Conservation (phyloP, 2,888 invertebrate species). For the Ametastegia equiseti region DNA sequence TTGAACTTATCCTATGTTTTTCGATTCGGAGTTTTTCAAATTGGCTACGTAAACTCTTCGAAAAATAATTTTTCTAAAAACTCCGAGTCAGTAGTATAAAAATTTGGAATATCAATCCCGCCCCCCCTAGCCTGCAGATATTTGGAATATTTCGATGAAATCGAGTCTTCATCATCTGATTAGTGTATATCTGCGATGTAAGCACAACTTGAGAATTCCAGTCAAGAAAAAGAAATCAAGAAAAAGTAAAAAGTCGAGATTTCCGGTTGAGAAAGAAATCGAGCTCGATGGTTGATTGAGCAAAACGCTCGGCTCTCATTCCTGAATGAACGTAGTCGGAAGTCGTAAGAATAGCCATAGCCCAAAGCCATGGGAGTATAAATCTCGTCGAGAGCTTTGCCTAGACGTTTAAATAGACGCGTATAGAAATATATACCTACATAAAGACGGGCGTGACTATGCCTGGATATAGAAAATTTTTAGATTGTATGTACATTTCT, state of each 20-base stretch:
- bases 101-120: no score
- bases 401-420: background rate
- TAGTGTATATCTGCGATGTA: no score
- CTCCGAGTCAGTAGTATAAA: no score
- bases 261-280: background rate
- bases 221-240: background rate
- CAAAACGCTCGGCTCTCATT: background rate
- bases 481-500: background rate
- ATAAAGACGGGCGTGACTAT: background rate
- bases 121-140: background rate
- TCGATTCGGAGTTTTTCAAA: no score
- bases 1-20: no score
- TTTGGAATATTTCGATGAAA: no score
- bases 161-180: no score
- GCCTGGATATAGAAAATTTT: background rate
- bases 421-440: background rate
- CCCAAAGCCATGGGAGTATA: conserved; percentile 10
- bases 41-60: no score
- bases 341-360: conserved; percentile 7
- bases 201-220: no score
- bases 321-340: conserved; percentile 23
- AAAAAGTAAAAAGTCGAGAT: background rate
- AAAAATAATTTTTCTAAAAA: no score
- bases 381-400: background rate
- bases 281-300: conserved; percentile 24